A percentile compares a stretch with the other conserved stretches of the same genome.
These are phyloP conservation scores for Pipistrellus pipistrellus DNA, from an alignment of 2,797 vertebrate genomes.

Conservation along the genomic window DNA sequence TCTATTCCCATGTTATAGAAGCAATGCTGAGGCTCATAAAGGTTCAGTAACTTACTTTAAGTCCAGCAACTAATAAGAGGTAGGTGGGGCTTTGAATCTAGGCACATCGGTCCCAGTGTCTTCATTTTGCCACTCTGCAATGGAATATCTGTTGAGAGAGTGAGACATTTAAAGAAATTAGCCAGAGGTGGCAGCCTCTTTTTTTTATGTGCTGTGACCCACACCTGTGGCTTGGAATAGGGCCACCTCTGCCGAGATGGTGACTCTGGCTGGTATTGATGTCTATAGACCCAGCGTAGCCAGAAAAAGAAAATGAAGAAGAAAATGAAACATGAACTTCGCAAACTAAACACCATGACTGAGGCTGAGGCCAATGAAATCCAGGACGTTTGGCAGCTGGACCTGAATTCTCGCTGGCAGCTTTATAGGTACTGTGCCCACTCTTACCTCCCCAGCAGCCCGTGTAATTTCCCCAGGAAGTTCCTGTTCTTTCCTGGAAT, in stretches of 20 bases:
- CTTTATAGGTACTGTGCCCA: slow-evolving; percentile 93
- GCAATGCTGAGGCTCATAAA: background rate
- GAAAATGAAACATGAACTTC: slow-evolving; percentile 90
- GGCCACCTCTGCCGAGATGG: background rate
- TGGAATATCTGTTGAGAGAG: background rate
- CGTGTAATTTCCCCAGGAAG: background rate
- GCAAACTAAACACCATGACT: slow-evolving; percentile 90
- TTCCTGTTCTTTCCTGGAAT: background rate
- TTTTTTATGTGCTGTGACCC: background rate
- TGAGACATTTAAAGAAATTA: background rate
- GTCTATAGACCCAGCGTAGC: slow-evolving; percentile 87
- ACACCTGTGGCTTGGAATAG: background rate
- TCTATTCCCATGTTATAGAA: background rate
- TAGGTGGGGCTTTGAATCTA: background rate
- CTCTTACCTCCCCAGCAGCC: background rate
- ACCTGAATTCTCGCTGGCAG: slow-evolving; percentile 91
- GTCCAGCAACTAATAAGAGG: background rate
- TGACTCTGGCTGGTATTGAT: slow-evolving; percentile 50
- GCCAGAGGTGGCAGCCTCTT: background rate
- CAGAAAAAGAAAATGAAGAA: slow-evolving; percentile 92
- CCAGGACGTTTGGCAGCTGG: slow-evolving; percentile 92
- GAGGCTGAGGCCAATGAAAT: slow-evolving; percentile 87
- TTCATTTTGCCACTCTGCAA: background rate
- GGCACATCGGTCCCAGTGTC: background rate
- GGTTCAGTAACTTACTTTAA: background rate